Base-by-base conservation (phyloP, 2,888 invertebrate genomes). In the Catotricha subobsoleta region DNA sequence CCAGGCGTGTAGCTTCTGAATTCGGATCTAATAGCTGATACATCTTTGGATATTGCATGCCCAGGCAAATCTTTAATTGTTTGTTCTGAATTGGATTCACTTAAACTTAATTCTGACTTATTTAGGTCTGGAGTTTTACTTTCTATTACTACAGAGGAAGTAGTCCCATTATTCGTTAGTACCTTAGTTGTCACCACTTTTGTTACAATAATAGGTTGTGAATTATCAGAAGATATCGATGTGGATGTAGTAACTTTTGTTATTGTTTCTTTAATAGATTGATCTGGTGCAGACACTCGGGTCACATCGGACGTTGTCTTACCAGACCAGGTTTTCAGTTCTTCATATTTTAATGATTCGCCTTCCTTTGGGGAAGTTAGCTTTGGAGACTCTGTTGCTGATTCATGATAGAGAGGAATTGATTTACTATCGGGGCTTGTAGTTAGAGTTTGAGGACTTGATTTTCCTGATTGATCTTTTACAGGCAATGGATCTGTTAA, bases 1-100 rank as follows among this genome's bases (percentile, higher is more conserved):
- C 70, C 70, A 3, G 72, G 72, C 42, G 75, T 75, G 9, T 68
- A 68, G 50, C 73, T 72, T 33, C 68, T 64, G 51, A 71, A 59
- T 39, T 71, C 69, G 31, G 69, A 66, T 47, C 69, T 72, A 5
- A 71, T 45, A 63, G 71, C 52, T 52, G 67, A 23, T 57, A 71
- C 54, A 60, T 71, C 60, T 62, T 72, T 60, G 15, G 58, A 56
- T 31, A 42, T 39, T 28, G 38, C 20, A 21, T 37, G 28, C 21
- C 16, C 23, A 2, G 15, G 10, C 65, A 39, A 39, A 19, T 40
- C 30, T 20, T 20, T 33, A 1, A 27, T 13, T 4, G 36, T 35
- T 3, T 18, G 13, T 21, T 30, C 23, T 30, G 31, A 40, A 5
- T 31, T 27, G 23, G 35, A 35, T 34, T 29, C 40, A 18, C 36